Conservation (phyloP, 2,888 invertebrate genomes). For the Prenolepis imparis region DNA sequence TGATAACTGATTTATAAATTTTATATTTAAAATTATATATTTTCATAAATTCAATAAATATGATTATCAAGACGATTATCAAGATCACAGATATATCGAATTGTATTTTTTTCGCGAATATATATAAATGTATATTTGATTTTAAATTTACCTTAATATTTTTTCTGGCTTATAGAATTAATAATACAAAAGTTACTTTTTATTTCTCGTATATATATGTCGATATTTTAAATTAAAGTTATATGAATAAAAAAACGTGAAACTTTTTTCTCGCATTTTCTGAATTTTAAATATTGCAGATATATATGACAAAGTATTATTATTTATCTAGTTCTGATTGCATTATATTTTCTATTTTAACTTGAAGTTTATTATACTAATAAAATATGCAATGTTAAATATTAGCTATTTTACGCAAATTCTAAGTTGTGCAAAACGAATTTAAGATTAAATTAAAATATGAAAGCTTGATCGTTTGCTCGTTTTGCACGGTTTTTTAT, state of each 20-base stretch:
- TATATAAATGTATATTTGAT: background rate
- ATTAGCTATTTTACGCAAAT: background rate
- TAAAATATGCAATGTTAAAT: background rate
- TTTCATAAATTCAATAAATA: background rate
- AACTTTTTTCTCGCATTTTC: background rate
- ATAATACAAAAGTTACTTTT: background rate
- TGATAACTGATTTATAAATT: slow-evolving; percentile 19
- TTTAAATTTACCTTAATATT: background rate
- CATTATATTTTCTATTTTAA: background rate
- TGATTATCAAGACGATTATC: background rate
- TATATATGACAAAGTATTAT: background rate
- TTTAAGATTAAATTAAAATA: too few relatives aligned
- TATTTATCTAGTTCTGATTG: background rate
- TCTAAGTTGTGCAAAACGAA: too few relatives aligned
- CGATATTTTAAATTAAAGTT: background rate
- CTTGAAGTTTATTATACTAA: background rate
- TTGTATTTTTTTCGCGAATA: background rate
- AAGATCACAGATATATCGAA: background rate
- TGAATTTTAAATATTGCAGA: background rate
- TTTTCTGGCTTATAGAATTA: background rate
- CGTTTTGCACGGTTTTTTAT: background rate
- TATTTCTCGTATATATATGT: background rate
- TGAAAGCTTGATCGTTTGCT: background rate
- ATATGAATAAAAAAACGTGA: background rate
- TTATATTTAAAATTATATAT: background rate